A percentile compares a stretch with the other conserved stretches of the same genome.
phyloP scores from a whole-genome alignment of 2,113 vertebrate genomes.

The Myotis lucifugus region DNA sequence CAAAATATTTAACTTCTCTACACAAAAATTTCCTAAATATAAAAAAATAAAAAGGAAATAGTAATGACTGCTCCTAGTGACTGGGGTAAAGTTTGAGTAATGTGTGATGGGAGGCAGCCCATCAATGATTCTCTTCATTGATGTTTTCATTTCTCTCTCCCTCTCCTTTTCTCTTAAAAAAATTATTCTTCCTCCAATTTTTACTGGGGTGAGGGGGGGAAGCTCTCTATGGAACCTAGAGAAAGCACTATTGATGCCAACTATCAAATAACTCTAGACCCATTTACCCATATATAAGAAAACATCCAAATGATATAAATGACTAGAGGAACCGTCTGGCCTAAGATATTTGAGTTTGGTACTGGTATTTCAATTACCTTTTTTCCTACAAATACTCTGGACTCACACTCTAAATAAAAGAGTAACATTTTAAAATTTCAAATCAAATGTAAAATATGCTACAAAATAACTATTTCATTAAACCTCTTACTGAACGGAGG shows the following conservation, averaged over 20 bases:
- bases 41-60: neutral
- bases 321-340: neutral
- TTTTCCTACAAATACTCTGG: neutral
- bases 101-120: too few species aligned
- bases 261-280: neutral
- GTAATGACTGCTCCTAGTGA: neutral
- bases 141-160: too few species aligned
- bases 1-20: constrained; percentile 19
- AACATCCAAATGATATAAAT: neutral
- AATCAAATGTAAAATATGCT: neutral
- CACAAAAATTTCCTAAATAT: neutral
- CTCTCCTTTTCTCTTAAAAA: too few species aligned
- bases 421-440: neutral
- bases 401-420: neutral
- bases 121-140: too few species aligned
- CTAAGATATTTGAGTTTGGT: neutral
- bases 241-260: neutral
- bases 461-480: constrained; percentile 7
- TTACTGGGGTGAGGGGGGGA: neutral
- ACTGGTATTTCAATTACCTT: neutral
- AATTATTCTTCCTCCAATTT: neutral
- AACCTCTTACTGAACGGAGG: neutral
- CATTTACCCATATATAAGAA: neutral
- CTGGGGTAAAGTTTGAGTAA: neutral
- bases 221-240: neutral